Conservation (phyloP, 1,140 invertebrate species). For the Palaemon carinicauda region DNA sequence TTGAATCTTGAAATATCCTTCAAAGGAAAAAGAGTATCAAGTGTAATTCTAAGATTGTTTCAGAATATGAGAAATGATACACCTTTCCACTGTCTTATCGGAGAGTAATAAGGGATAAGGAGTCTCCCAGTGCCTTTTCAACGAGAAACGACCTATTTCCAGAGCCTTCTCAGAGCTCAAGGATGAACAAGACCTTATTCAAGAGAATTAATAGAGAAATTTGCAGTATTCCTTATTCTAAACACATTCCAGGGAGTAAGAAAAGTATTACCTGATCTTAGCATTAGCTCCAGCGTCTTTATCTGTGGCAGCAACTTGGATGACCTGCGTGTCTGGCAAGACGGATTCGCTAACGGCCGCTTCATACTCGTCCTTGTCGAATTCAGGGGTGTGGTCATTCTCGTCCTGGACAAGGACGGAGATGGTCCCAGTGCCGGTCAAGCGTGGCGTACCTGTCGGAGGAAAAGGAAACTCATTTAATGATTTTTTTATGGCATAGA, state of each 20-base stretch:
- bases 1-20: no score
- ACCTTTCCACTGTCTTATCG: no score
- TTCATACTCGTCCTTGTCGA: constrained; percentile 71
- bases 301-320: constrained; percentile 78
- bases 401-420: constrained; percentile 89
- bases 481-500: background rate
- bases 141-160: no score
- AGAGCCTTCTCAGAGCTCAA: no score
- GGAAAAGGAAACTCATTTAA: background rate
- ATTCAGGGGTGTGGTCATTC: constrained; percentile 89
- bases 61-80: no score
- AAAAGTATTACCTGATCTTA: constrained; percentile 73
- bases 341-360: constrained; percentile 81
- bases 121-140: no score
- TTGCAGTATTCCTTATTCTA: constrained; percentile 35
- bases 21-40: no score
- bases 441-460: constrained; percentile 79
- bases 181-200: background rate
- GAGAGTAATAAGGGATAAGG: no score
- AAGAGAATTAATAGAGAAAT: background rate
- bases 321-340: constrained; percentile 75
- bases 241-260: constrained; percentile 12
- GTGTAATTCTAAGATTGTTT: no score
- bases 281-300: constrained; percentile 84
- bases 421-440: constrained; percentile 88